Percentiles rank a stretch among this genome's conserved stretches.
Conservation (phyloP, 2,113 vertebrate species). For the Dolichotis patagonum region DNA sequence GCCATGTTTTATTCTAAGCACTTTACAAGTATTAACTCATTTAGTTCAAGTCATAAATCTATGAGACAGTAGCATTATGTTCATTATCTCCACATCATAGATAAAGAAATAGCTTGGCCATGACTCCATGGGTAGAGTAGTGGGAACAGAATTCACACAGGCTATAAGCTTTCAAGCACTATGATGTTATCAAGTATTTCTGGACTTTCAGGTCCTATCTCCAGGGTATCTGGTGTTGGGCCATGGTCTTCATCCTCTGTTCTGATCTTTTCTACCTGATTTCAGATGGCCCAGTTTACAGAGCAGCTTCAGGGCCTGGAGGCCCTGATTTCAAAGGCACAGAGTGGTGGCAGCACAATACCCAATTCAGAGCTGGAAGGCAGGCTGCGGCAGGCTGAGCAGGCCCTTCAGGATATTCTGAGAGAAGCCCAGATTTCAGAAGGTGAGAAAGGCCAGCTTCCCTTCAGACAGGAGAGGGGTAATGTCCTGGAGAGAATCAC, state of each 20-base stretch:
- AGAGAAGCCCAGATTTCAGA: constrained; percentile 83
- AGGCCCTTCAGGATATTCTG: constrained; percentile 85
- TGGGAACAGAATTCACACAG: neutral
- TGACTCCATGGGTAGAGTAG: neutral
- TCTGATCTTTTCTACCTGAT: constrained; percentile 15
- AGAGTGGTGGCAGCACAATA: neutral
- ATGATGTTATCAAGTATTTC: neutral
- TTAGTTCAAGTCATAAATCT: neutral
- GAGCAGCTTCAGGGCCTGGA: constrained; percentile 89
- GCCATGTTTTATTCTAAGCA: neutral
- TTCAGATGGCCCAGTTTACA: constrained; percentile 89
- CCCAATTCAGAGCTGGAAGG: constrained; percentile 84
- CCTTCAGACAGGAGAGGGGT: neutral
- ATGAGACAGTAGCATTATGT: neutral
- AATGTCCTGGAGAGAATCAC: neutral
- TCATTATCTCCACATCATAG: neutral
- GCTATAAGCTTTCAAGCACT: neutral
- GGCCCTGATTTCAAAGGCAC: constrained; percentile 79
- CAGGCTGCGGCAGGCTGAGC: constrained; percentile 84
- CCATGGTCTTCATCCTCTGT: neutral
- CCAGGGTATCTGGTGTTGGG: neutral
- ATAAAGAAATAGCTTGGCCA: neutral
- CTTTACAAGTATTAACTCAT: neutral
- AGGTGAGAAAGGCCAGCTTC: constrained; percentile 74
- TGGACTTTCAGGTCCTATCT: neutral